Conservation (phyloP, 2,113 vertebrate species). For the Potamarius usumacintae region DNA sequence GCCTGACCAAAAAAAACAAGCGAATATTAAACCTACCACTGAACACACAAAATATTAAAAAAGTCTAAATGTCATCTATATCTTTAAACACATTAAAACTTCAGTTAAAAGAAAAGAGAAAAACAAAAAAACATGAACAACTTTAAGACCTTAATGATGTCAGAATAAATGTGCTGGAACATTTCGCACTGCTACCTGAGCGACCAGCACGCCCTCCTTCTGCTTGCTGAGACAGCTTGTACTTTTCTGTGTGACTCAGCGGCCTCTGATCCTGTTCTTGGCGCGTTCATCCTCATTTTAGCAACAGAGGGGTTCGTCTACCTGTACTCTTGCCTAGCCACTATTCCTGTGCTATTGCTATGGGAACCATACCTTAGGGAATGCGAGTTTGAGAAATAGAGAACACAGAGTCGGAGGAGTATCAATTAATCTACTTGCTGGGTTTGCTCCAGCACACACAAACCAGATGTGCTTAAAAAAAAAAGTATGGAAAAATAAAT, state of each 20-base stretch:
- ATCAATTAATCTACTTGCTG: constrained; percentile 53
- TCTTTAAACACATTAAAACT: constrained; percentile 3
- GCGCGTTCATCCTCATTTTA: constrained; percentile 68
- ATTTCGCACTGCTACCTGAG: constrained; percentile 34
- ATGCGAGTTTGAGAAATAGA: constrained; percentile 46
- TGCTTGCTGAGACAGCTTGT: constrained; percentile 61
- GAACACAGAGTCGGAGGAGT: constrained; percentile 30
- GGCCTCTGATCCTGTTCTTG: constrained; percentile 63
- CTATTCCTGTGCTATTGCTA: constrained; percentile 48
- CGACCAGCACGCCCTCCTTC: constrained; percentile 34
- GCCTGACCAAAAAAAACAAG: background rate
- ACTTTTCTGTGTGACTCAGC: constrained; percentile 57
- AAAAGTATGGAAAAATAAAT: background rate
- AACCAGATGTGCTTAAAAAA: constrained; percentile 31
- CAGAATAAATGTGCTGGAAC: constrained; percentile 52
- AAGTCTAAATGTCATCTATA: constrained; percentile 22
- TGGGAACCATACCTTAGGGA: constrained; percentile 55
- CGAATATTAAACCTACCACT: background rate
- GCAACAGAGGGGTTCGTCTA: constrained; percentile 57
- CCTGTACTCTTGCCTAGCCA: constrained; percentile 59
- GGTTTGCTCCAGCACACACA: constrained; percentile 24
- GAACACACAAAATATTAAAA: background rate
- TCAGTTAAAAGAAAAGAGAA: constrained; percentile 2
- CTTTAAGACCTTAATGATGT: constrained; percentile 47
- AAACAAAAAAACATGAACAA: background rate